Evolutionary conservation across 2,888 invertebrate species (phyloP).

Genomic region (Pachymerium ferrugineum): DNA sequence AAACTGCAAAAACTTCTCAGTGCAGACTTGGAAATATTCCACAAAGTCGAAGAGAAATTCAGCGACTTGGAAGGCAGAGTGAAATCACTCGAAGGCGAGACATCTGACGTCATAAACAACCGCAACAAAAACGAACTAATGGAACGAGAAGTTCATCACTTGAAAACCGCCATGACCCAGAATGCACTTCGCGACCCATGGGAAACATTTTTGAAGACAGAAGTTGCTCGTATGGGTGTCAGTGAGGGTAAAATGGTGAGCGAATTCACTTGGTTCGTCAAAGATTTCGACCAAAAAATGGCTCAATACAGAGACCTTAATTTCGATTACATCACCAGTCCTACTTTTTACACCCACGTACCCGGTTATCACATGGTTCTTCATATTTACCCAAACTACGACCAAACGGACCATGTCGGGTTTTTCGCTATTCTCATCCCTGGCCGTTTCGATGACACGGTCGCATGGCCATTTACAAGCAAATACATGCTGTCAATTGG

Average conservation of each 20-base stretch:
- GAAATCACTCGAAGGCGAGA: conserved; percentile 30
- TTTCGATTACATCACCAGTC: conserved; percentile 38
- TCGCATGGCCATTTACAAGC: conserved; percentile 40
- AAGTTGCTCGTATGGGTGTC: conserved; percentile 36
- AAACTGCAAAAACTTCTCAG: conserved; percentile 30
- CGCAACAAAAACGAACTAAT: conserved; percentile 2
- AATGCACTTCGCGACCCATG: conserved; percentile 33
- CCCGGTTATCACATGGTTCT: conserved; percentile 40
- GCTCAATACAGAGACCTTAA: conserved; percentile 31
- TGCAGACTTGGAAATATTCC: not conserved
- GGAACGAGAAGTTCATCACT: conserved; percentile 33
- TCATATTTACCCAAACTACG: conserved; percentile 39
- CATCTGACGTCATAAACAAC: not conserved
- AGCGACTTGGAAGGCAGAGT: conserved; percentile 33
- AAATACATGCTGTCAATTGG: conserved; percentile 37
- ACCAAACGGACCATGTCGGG: conserved; percentile 37
- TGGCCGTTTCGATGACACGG: conserved; percentile 39
- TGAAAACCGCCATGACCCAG: conserved; percentile 31
- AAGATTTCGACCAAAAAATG: conserved; percentile 40
- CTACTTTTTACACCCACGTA: conserved; percentile 40
- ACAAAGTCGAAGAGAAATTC: conserved; percentile 32
- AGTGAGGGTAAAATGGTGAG: conserved; percentile 38
- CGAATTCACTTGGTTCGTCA: conserved; percentile 40
- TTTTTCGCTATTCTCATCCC: conserved; percentile 39
- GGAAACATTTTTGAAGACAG: conserved; percentile 33